Percentiles rank a stretch among this genome's conserved stretches.
These are phyloP conservation scores for Lasiommata megera DNA, from an alignment of 2,888 invertebrate genomes.

Conservation along the genomic window DNA sequence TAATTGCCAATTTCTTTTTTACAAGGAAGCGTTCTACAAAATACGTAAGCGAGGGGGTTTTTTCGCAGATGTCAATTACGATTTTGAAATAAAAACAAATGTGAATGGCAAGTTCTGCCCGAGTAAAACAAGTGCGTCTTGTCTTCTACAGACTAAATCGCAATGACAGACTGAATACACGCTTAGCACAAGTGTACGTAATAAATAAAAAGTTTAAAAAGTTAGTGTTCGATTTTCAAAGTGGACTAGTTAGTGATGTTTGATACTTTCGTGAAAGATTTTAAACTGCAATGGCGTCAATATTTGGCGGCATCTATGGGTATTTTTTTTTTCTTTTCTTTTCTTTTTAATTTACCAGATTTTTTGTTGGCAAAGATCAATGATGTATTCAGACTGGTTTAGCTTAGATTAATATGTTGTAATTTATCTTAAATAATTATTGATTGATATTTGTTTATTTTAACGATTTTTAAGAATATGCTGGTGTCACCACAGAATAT, in stretches of 20 bases:
- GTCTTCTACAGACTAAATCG: conserved; percentile 44
- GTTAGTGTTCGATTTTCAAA: conserved; percentile 25
- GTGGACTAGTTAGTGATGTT: not conserved
- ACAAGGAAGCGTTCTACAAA: conserved; percentile 3
- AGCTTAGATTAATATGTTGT: too few relatives aligned
- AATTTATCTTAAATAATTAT: too few relatives aligned
- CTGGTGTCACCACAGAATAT: too few relatives aligned
- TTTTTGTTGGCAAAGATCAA: not conserved
- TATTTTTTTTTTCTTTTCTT: not conserved
- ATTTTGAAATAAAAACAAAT: conserved; percentile 37
- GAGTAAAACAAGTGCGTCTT: conserved; percentile 1
- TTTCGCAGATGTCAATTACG: conserved; percentile 2
- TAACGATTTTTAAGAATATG: too few relatives aligned
- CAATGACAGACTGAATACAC: conserved; percentile 49
- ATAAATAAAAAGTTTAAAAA: conserved; percentile 25
- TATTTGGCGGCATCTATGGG: conserved; percentile 3
- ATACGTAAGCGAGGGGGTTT: conserved; percentile 1
- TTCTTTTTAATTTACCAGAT: not conserved
- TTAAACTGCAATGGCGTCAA: not conserved
- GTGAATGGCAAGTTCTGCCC: conserved; percentile 47
- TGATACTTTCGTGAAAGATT: conserved; percentile 5
- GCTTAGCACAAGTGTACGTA: conserved; percentile 34
- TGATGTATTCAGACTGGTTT: not conserved
- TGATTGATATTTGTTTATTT: too few relatives aligned
- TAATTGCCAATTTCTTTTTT: conserved; percentile 17